Evolutionary conservation across 2,888 invertebrate species (phyloP), one percentile per base, ranked within the genome.

Genomic region (Mycogona germanica): DNA sequence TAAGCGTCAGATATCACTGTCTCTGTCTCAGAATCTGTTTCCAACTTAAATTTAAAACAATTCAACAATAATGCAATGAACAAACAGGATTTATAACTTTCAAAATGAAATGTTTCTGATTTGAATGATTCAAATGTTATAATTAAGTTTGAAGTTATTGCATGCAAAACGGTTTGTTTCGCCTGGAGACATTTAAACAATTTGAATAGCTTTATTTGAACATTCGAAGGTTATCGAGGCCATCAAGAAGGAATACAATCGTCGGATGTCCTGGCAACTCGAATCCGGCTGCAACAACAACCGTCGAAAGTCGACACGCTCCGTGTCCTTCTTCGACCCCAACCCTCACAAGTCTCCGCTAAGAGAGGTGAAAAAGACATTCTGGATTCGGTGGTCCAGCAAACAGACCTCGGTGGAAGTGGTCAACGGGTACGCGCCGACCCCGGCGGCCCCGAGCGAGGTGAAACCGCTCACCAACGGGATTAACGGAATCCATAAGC

Each of bases 321-420:
- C 42, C 6, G 51, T 51, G 9, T 51, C 51, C 2, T 51, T 51
- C 14, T 29, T 30, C 7, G 51, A 51, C 42, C 42, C 9, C 12
- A 19, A 6, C 7, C 21, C 25, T 17, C 23, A 37, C 4, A 50
- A 50, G n/a, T 50, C 50, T 17, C 50, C 50, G 6, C 17, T 51
- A 35, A 41, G 32, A 17, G 44, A 51, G 19, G 51, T 44, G 44
- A 53, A 53, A 29, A 53, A 48, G 26, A 32, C 53, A 25, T 53
- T 53, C 25, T 53, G 53, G 53, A 30, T 48, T 3, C 23, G 48
- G 23, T 48, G 47, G 53, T 29, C 48, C 37, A 48, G 26, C 29
- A 47, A 48, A 48, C 12, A 29, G 29, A 17, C 53, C 4, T 40
- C 53, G 29, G 40, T 37, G 14, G 40, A 46, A 37, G 37, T 48